Evolutionary conservation across 2,113 vertebrate species (phyloP).

Genomic region (Hippocampus mohnikei): DNA sequence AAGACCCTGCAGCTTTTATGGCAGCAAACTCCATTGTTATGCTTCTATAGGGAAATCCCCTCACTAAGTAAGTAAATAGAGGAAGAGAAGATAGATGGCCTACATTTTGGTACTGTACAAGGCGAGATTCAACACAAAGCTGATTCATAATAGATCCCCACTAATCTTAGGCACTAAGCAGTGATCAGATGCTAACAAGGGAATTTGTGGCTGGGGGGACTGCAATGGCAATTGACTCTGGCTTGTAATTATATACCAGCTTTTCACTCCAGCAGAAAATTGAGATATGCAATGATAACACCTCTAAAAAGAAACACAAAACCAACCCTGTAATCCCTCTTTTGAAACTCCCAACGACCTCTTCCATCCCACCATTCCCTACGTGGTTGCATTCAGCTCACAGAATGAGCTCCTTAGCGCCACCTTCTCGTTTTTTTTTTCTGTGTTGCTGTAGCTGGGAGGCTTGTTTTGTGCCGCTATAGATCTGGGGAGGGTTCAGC

Average conservation of each 20-base stretch:
- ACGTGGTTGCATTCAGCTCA: slow-evolving; percentile 27
- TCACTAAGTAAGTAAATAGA: neutral
- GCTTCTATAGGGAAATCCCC: slow-evolving; percentile 47
- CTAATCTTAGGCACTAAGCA: slow-evolving; percentile 21
- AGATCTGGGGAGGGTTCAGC: slow-evolving; percentile 12
- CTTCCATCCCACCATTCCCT: slow-evolving; percentile 28
- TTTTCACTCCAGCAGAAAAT: slow-evolving; percentile 26
- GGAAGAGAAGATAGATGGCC: slow-evolving; percentile 7
- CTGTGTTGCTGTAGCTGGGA: slow-evolving; percentile 22
- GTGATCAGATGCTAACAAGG: slow-evolving; percentile 28
- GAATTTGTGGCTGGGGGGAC: slow-evolving; percentile 9
- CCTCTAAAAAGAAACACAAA: slow-evolving; percentile 19
- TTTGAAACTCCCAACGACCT: slow-evolving; percentile 45
- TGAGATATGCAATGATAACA: slow-evolving; percentile 33
- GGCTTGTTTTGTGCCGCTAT: neutral
- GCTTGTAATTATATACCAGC: slow-evolving; percentile 9
- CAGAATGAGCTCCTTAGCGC: slow-evolving; percentile 43
- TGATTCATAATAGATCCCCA: slow-evolving; percentile 8
- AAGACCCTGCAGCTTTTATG: slow-evolving; percentile 6
- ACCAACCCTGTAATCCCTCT: slow-evolving; percentile 49
- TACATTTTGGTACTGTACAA: slow-evolving; percentile 22
- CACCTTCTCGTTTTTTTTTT: slow-evolving; percentile 40
- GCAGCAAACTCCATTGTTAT: slow-evolving; percentile 21
- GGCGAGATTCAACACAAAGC: slow-evolving; percentile 27
- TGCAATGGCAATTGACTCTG: slow-evolving; percentile 4